These are phyloP conservation scores for Heliconius ismenius DNA, from an alignment of 2,888 invertebrate genomes.

Conservation along the genomic window DNA sequence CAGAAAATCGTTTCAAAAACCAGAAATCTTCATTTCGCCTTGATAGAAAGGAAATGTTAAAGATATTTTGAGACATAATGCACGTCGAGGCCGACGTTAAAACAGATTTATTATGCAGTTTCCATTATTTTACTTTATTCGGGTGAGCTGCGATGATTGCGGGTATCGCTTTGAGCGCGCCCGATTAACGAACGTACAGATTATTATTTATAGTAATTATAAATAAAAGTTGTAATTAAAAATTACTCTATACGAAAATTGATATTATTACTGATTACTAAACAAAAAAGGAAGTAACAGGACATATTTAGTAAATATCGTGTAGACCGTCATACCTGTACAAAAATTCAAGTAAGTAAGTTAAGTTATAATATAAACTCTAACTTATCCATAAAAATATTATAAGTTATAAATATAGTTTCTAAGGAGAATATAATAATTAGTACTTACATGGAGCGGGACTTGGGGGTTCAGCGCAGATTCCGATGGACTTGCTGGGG, in stretches of 20 bases:
- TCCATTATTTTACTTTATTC: conserved; percentile 43
- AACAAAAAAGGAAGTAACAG: no score
- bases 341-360: background rate
- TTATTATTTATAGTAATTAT: conserved; percentile 2
- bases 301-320: no score
- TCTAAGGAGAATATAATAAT: no score
- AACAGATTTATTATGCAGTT: conserved; percentile 41
- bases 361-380: no score
- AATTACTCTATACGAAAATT: background rate
- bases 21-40: conserved; percentile 25
- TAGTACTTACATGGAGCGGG: conserved; percentile 83
- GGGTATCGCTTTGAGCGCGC: conserved; percentile 26
- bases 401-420: no score
- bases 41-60: conserved; percentile 29
- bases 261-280: background rate
- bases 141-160: conserved; percentile 34
- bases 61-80: conserved; percentile 37
- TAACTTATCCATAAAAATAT: no score
- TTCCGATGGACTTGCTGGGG: conserved; percentile 85
- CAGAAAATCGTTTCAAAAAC: conserved; percentile 1
- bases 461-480: conserved; percentile 86
- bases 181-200: conserved; percentile 8
- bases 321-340: background rate
- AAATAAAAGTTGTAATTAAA: conserved; percentile 8
- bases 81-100: conserved; percentile 39